These are phyloP conservation scores for Sisyra nigra DNA, from an alignment of 2,888 invertebrate genomes.

Conservation along the genomic window DNA sequence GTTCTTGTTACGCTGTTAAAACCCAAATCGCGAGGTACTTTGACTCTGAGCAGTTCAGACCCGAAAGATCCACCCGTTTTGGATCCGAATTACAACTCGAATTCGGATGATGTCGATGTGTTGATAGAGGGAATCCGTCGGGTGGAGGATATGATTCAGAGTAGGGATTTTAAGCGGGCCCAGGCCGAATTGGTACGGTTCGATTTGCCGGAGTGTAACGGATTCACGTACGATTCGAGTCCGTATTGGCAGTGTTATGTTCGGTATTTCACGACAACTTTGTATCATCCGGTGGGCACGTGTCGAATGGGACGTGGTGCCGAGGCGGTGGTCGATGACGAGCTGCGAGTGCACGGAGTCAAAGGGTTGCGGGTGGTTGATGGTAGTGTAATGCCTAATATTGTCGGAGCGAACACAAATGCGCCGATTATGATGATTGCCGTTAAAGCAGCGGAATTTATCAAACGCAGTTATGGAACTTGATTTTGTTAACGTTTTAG, in stretches of 20 bases:
- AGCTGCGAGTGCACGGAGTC: constrained; percentile 62
- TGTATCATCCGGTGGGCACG: constrained; percentile 73
- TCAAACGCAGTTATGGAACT: constrained; percentile 20
- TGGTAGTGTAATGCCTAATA: constrained; percentile 77
- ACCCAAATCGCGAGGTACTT: constrained; percentile 74
- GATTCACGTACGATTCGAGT: constrained; percentile 53
- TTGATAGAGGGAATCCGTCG: constrained; percentile 73
- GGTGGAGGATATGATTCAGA: constrained; percentile 62
- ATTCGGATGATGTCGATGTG: constrained; percentile 62
- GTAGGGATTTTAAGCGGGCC: constrained; percentile 63
- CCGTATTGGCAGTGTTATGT: constrained; percentile 78
- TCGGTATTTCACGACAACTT: constrained; percentile 62
- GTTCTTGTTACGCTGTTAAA: constrained; percentile 65
- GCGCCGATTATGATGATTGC: constrained; percentile 84
- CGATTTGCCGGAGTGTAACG: constrained; percentile 68
- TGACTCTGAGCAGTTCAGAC: constrained; percentile 66
- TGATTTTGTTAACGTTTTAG: too few species aligned
- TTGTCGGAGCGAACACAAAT: constrained; percentile 83
- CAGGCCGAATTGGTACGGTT: constrained; percentile 53
- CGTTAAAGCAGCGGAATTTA: constrained; percentile 77
- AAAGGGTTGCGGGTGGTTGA: constrained; percentile 63
- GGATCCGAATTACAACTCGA: constrained; percentile 83
- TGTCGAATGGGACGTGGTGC: constrained; percentile 75
- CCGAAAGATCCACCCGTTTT: constrained; percentile 72
- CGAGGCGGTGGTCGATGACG: constrained; percentile 63